phyloP scores from a whole-genome alignment of 1,140 invertebrate genomes.

The Wiebesia pumilae region DNA sequence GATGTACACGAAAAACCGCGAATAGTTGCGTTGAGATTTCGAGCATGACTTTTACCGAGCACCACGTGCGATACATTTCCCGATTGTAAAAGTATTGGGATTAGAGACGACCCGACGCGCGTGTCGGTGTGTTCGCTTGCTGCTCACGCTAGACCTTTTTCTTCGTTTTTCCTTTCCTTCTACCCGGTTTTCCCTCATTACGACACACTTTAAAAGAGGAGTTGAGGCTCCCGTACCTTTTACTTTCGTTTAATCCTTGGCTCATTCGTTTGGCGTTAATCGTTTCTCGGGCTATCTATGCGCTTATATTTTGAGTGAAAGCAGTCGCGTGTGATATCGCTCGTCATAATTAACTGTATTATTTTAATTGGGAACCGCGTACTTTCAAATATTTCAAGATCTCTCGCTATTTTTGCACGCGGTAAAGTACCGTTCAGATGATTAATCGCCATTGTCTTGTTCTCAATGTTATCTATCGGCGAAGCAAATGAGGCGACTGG shows the following conservation, averaged over 20 bases:
- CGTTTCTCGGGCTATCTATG: constrained; percentile 1
- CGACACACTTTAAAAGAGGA: not conserved
- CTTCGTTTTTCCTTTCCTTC: not conserved
- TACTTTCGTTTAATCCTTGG: constrained; percentile 36
- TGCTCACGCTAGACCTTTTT: not conserved
- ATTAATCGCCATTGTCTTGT: not conserved
- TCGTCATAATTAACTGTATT: not conserved
- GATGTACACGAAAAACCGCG: not conserved
- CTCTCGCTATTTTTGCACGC: not conserved
- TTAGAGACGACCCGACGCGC: not conserved
- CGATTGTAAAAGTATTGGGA: not conserved
- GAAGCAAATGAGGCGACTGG: not conserved
- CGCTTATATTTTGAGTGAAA: constrained; percentile 6
- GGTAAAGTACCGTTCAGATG: not conserved
- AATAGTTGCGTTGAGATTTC: not conserved
- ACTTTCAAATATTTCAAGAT: not conserved
- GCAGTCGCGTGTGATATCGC: not conserved
- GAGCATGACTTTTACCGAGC: constrained; percentile 5
- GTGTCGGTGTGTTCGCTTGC: not conserved
- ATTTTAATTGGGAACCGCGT: not conserved
- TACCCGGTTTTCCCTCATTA: constrained; percentile 12
- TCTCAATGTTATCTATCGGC: not conserved
- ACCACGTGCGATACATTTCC: not conserved
- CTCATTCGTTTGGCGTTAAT: not conserved
- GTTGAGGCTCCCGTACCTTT: constrained; percentile 15